Evolutionary conservation across 1,140 invertebrate species (phyloP).

Genomic region (Papilio dardanus): DNA sequence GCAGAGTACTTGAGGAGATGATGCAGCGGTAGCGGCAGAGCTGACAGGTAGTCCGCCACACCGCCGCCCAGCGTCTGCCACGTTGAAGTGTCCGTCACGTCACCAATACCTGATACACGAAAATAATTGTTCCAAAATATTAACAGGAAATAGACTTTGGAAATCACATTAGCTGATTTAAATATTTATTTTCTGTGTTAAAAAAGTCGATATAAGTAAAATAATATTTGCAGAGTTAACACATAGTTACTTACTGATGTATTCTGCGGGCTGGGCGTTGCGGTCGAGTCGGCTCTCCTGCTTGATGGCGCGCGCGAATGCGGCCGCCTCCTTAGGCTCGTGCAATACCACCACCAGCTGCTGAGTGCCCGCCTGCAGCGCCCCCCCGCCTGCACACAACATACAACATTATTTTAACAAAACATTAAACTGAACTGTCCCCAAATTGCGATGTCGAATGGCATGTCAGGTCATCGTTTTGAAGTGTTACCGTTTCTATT

Average conservation of each 20-base stretch:
- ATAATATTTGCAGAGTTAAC: not conserved
- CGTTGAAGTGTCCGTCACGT: slow-evolving; percentile 70
- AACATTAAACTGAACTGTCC: too few species aligned
- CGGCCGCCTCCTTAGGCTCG: slow-evolving; percentile 77
- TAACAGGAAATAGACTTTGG: not conserved
- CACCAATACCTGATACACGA: slow-evolving; percentile 60
- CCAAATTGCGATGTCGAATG: too few species aligned
- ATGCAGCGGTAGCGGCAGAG: slow-evolving; percentile 90
- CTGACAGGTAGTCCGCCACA: slow-evolving; percentile 92
- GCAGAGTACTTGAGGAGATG: slow-evolving; percentile 92
- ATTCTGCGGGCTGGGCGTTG: slow-evolving; percentile 60
- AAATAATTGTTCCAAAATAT: not conserved
- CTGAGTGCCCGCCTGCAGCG: slow-evolving; percentile 74
- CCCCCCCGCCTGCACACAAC: slow-evolving; percentile 34
- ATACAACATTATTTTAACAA: not conserved
- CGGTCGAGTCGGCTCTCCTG: slow-evolving; percentile 69
- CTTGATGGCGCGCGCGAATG: slow-evolving; percentile 75
- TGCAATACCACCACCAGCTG: slow-evolving; percentile 78
- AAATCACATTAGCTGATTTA: not conserved
- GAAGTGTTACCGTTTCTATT: too few species aligned
- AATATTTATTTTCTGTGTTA: too few species aligned
- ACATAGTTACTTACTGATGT: slow-evolving; percentile 62
- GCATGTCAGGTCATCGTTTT: too few species aligned
- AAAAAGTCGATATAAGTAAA: too few species aligned
- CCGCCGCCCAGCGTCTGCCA: slow-evolving; percentile 92